Base-by-base conservation (phyloP, 2,113 vertebrate species). In the Ploceus nigricollis region DNA sequence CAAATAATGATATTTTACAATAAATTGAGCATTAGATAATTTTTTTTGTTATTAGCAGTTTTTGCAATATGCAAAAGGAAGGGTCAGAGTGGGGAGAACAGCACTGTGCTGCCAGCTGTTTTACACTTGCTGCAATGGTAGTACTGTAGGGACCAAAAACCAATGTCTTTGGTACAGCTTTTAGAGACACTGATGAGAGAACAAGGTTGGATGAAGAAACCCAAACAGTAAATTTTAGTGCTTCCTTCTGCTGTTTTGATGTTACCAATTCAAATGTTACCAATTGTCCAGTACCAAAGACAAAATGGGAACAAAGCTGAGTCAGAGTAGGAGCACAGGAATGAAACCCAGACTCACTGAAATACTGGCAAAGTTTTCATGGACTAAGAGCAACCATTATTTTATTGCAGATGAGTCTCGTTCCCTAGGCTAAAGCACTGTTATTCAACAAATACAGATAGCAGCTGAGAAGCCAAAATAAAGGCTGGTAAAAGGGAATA, bases 11-110 rank as follows among this genome's bases (percentile, higher is more conserved):
- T 6, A 39, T 61, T 82, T 84, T 57, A 39, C 70, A 75, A 68
- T 45, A 58, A 89, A 39, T 51, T 0, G 3, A 68, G 7, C 4
- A 40, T 10, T 31, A 21, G 5, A 7, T 24, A 28, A 22, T 3
- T 15, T 30, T 9, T 28, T 44, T 47, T 39, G 10, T 50, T 64
- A 45, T 19, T 66, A 68, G 22, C 16, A 3, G 10, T 73, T 82
- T 69, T 83, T 35, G 20, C 23, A 76, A 8, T 39, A 72, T 17
- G 3, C 17, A 64, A 57, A 54, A 80, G 28, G 19, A 21, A 71
- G 9, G 4, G 12, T 37, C 28, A 53, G 30, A 54, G 8, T 20
- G 1, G 4, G 20, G 14, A 61, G 25, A 31, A 76, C 0, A 1
- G 28, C 47, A 24, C 21, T 57, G 23, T 61, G 27, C 27, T 51